Evolutionary conservation across 2,797 vertebrate genomes (phyloP), one percentile per base, ranked within the genome.

Genomic region (Helostoma temminkii): DNA sequence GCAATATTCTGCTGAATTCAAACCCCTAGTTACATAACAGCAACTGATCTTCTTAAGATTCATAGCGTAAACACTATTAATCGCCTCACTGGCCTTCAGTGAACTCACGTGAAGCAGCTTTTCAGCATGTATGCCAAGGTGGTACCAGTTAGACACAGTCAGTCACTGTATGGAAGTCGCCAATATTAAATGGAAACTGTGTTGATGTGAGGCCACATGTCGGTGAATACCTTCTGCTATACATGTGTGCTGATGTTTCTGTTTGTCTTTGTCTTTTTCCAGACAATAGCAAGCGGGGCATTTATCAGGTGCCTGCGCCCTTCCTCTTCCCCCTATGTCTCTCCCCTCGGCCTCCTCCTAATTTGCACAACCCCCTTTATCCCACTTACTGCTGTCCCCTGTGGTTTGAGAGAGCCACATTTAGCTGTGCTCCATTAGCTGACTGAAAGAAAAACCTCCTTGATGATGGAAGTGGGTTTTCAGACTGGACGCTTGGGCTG

Each of bases 371-470:
- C 80, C 85, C 81, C 78, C 83, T 87, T 77, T 64, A 78, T 66
- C 74, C 85, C 74, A 73, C 81, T 89, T 84, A 50, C 73, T 16
- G 30, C 67, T 66, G 66, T 90, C 83, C 82, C 88, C 80, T 2
- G 81, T 72, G 92, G 82, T 64, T 77, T 66, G 54, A 66, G 41
- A 73, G 66, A 60, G 81, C 82, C 69, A 78, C 79, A 88, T 93
- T 91, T 92, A 89, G 88, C 83, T 59, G 58, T 42, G 42, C 79
- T 86, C 84, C 81, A 91, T 90, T 89, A 90, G 86, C 70, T 1
- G 37, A 39, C 62, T 65, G 71, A 58, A 58, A 60, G 26, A 9
- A 79, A 65, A 62, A 75, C 71, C 41, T 43, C 30, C 62, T 57
- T 57, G 60, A 76, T 75, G 80, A 76, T 82, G 56, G 80, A 87